Evolutionary conservation across 2,797 vertebrate species (phyloP).

Genomic region (Rhabdomys pumilio): DNA sequence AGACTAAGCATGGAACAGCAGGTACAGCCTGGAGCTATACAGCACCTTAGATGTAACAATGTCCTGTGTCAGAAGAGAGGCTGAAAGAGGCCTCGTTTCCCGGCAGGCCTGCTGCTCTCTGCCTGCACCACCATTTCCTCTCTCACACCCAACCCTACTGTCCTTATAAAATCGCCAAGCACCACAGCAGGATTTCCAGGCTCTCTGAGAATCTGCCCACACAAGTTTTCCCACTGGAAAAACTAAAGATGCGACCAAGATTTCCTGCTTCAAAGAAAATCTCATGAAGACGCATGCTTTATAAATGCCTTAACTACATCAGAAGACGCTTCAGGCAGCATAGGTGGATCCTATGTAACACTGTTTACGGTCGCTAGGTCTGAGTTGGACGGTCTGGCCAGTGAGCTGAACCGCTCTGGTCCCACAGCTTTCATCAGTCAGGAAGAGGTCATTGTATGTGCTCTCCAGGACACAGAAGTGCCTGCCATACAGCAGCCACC

Average conservation of each 20-base stretch:
- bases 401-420: background rate
- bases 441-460: background rate
- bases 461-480: background rate
- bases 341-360: background rate
- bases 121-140: background rate
- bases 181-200: background rate
- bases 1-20: background rate
- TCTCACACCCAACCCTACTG: background rate
- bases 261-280: slow-evolving; percentile 14
- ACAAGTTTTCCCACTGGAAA: background rate
- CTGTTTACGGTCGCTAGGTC: background rate
- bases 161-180: background rate
- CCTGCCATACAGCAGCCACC: background rate
- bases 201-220: background rate
- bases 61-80: background rate
- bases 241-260: background rate
- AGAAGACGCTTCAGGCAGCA: background rate
- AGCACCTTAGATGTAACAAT: background rate
- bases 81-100: background rate
- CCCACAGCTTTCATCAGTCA: background rate
- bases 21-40: background rate
- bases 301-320: slow-evolving; percentile 8
- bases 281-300: slow-evolving; percentile 12
- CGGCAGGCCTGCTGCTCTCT: accelerated
- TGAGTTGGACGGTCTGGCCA: background rate